A percentile compares a stretch with the other conserved stretches of the same genome.
Evolutionary conservation across 2,888 invertebrate genomes (phyloP).

Genomic region (Elmis aenea): DNA sequence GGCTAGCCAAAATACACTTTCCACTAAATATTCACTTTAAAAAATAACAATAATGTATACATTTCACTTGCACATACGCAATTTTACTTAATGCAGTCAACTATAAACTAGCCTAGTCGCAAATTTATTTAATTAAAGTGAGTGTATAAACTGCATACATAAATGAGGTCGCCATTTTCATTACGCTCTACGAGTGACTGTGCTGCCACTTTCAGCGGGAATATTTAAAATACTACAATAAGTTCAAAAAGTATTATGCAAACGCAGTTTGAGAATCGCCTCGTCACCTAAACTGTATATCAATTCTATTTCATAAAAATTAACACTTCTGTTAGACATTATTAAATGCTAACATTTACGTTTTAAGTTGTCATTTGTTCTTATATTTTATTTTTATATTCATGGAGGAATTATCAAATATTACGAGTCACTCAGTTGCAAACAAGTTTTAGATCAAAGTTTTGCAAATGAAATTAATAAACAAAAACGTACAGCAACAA

Average conservation of each 20-base stretch:
- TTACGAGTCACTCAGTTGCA: no score
- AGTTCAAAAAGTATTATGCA: neutral
- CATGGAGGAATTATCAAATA: no score
- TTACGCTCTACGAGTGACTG: slow-evolving; percentile 43
- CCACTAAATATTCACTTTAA: slow-evolving; percentile 21
- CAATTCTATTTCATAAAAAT: slow-evolving; percentile 4
- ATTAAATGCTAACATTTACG: no score
- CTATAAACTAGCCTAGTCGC: slow-evolving; percentile 17
- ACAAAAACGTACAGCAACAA: no score
- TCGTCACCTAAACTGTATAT: neutral
- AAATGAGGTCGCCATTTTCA: slow-evolving; percentile 48
- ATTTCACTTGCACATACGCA: slow-evolving; percentile 22
- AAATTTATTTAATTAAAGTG: slow-evolving; percentile 40
- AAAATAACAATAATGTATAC: slow-evolving; percentile 21
- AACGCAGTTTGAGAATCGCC: slow-evolving; percentile 3
- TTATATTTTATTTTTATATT: no score
- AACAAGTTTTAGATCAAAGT: no score
- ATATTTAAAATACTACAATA: neutral
- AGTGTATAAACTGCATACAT: slow-evolving; percentile 46
- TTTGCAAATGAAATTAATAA: no score
- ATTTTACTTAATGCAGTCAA: slow-evolving; percentile 24
- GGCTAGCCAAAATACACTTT: slow-evolving; percentile 20
- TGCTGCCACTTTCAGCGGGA: slow-evolving; percentile 32
- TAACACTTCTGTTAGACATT: no score
- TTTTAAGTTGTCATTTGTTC: no score